Evolutionary conservation across 64 coral and sea anemone genomes (phyloP).

Genomic region (Montipora cactus): DNA sequence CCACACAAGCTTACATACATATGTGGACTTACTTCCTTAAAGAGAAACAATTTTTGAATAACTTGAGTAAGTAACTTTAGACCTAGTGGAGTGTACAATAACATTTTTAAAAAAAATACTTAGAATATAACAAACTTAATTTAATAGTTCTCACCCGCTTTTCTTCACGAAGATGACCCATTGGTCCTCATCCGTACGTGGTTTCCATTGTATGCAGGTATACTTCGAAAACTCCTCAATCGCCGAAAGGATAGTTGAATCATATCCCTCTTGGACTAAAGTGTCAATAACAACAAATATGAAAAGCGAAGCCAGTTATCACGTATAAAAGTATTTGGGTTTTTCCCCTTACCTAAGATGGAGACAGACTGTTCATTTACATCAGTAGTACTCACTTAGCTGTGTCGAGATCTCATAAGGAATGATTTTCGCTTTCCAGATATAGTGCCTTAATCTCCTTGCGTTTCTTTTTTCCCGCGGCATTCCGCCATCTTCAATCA

Average conservation of each 20-base stretch:
- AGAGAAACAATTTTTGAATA: too few relatives aligned
- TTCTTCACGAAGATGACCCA: slow-evolving; percentile 67
- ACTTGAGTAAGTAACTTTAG: too few relatives aligned
- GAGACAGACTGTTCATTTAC: background rate
- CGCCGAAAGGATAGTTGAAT: slow-evolving; percentile 24
- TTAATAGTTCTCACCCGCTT: slow-evolving; percentile 34
- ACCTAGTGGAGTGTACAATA: too few relatives aligned
- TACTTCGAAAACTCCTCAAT: slow-evolving; percentile 59
- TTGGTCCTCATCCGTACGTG: slow-evolving; percentile 28
- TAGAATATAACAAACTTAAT: background rate
- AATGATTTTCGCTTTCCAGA: slow-evolving; percentile 63
- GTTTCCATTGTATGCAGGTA: slow-evolving; percentile 53
- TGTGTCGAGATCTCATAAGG: slow-evolving; percentile 49
- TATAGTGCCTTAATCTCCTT: background rate
- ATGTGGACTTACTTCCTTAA: too few relatives aligned
- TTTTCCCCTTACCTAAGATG: too few relatives aligned
- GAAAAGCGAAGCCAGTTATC: background rate
- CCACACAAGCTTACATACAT: too few relatives aligned
- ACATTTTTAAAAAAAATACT: too few relatives aligned
- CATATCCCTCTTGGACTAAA: slow-evolving; percentile 12
- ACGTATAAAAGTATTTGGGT: too few relatives aligned
- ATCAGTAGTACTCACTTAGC: slow-evolving; percentile 7
- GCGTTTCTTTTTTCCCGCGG: slow-evolving; percentile 70
- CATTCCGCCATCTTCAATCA: background rate
- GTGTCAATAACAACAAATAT: background rate